Evolutionary conservation across 2,888 invertebrate species (phyloP).

Genomic region (Nomada fucata): DNA sequence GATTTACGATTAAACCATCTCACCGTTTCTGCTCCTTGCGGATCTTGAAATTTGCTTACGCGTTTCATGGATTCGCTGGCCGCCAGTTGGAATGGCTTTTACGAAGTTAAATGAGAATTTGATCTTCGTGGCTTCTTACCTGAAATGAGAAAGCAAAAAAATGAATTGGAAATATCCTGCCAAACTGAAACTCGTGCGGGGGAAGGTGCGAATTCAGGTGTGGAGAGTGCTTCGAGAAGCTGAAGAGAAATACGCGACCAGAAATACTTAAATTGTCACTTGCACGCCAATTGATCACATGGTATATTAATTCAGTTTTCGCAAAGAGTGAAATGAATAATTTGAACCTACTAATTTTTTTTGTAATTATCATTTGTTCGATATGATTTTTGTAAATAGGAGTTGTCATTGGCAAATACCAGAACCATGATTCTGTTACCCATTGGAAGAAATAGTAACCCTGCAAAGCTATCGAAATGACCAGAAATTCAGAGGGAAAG

Average conservation of each 20-base stretch:
- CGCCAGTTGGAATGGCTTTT: background rate
- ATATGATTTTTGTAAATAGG: no score
- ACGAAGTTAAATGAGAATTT: background rate
- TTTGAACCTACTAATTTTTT: no score
- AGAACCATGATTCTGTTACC: no score
- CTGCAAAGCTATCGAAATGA: no score
- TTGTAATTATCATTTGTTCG: no score
- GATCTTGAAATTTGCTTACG: conserved; percentile 69
- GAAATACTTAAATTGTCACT: background rate
- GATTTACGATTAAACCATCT: conserved; percentile 76
- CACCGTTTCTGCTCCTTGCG: conserved; percentile 17
- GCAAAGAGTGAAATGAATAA: background rate
- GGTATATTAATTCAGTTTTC: background rate
- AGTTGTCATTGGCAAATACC: no score
- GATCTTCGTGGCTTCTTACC: conserved; percentile 40
- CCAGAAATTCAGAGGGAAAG: no score
- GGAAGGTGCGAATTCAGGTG: background rate
- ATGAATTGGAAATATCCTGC: background rate
- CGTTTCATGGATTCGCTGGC: background rate
- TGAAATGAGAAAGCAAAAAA: conserved; percentile 40
- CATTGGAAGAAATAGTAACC: no score
- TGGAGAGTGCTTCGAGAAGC: background rate
- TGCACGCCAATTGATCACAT: background rate
- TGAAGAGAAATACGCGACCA: no score
- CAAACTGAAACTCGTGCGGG: no score